A percentile compares a stretch with the other conserved stretches of the same genome.
phyloP scores from a whole-genome alignment of 2,113 vertebrate species.

The Prietella phreatophila region DNA sequence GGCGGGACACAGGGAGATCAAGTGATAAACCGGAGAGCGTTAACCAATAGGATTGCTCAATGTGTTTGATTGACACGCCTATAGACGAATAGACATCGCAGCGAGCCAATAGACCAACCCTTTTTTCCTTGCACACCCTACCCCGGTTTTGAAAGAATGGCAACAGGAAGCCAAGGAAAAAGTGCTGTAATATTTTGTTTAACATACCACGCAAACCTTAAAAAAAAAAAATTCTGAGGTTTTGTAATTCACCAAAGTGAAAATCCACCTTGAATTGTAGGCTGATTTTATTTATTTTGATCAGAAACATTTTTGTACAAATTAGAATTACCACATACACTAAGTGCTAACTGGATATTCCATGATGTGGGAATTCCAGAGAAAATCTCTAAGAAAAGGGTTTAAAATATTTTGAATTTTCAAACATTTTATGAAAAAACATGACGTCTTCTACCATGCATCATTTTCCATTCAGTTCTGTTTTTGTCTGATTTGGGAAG shows the following conservation, averaged over 20 bases:
- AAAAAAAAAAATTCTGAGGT: not conserved
- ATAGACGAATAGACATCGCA: slow-evolving; percentile 51
- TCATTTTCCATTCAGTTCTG: not conserved
- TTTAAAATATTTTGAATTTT: not conserved
- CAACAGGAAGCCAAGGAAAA: slow-evolving; percentile 52
- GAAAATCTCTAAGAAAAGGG: not conserved
- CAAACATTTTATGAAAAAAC: not conserved
- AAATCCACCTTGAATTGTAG: not conserved
- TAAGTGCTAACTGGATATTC: not conserved
- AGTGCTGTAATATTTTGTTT: slow-evolving; percentile 56
- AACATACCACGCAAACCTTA: not conserved
- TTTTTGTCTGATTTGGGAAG: not conserved
- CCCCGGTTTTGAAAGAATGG: slow-evolving; percentile 51
- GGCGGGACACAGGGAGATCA: slow-evolving; percentile 69
- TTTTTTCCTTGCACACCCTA: slow-evolving; percentile 55
- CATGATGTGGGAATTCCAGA: not conserved
- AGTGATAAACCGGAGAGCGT: slow-evolving; percentile 69
- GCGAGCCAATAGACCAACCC: slow-evolving; percentile 45
- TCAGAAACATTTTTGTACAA: not conserved
- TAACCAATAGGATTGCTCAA: slow-evolving; percentile 67
- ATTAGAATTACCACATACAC: not conserved
- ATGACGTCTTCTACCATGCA: not conserved
- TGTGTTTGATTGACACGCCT: slow-evolving; percentile 61
- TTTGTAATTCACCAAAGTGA: not conserved
- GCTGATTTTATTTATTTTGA: not conserved